phyloP scores from a whole-genome alignment of 2,113 vertebrate genomes.

The Loxodonta africana region DNA sequence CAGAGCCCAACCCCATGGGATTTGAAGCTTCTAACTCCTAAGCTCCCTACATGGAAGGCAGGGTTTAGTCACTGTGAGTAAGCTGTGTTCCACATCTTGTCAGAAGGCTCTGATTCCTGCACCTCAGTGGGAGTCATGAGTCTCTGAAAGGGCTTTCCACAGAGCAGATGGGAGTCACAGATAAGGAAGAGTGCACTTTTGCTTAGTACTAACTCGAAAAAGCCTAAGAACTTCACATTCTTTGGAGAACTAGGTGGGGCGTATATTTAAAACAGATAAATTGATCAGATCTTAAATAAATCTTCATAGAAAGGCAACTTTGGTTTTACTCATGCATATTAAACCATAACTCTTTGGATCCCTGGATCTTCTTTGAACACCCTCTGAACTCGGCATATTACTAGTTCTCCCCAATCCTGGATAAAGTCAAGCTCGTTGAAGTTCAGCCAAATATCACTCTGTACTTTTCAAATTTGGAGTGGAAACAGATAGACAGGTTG shows the following conservation, averaged over 20 bases:
- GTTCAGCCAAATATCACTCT: not conserved
- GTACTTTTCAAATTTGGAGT: constrained; percentile 13
- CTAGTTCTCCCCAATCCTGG: not conserved
- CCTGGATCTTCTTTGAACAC: not conserved
- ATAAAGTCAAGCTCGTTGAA: constrained; percentile 27
- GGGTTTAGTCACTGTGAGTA: not conserved
- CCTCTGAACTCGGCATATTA: not conserved
- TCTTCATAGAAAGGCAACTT: constrained; percentile 24
- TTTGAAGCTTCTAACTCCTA: not conserved
- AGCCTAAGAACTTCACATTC: not conserved
- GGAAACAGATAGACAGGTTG: constrained; percentile 22
- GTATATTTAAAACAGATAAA: constrained; percentile 2
- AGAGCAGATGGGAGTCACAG: not conserved
- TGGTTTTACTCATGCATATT: not conserved
- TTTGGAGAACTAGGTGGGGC: not conserved
- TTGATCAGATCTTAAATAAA: not conserved
- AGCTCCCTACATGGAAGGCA: not conserved
- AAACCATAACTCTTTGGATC: not conserved
- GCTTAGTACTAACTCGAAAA: not conserved
- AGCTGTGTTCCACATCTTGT: not conserved
- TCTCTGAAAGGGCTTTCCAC: not conserved
- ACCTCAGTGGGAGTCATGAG: not conserved
- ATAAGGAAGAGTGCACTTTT: not conserved
- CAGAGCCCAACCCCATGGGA: not conserved
- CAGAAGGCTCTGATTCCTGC: not conserved